phyloP scores from a whole-genome alignment of 2,888 invertebrate species.

The Acleris holmiana region DNA sequence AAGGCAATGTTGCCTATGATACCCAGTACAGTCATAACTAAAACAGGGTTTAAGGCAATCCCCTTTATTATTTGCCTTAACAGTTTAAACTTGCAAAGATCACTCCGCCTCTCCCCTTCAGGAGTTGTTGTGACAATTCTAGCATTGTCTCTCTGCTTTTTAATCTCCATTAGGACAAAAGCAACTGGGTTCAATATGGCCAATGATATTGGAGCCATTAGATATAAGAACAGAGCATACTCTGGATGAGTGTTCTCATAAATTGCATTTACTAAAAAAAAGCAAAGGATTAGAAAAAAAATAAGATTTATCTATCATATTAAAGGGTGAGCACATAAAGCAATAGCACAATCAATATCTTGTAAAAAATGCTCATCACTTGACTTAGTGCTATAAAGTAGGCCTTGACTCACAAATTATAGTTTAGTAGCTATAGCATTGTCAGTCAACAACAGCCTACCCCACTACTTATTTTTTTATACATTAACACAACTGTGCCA shows the following conservation, averaged over 20 bases:
- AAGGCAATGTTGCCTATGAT: constrained; percentile 93
- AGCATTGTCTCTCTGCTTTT: constrained; percentile 78
- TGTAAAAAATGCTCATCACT: too few species aligned
- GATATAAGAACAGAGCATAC: constrained; percentile 94
- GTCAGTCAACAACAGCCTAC: too few species aligned
- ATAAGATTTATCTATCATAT: constrained; percentile 3
- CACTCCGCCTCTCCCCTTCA: constrained; percentile 49
- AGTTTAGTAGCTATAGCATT: too few species aligned
- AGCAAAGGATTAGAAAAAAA: constrained; percentile 20
- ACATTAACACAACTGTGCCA: too few species aligned
- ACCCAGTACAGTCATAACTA: constrained; percentile 96
- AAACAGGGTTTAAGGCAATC: constrained; percentile 93
- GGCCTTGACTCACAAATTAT: too few species aligned
- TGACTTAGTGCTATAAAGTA: too few species aligned
- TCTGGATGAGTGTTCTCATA: constrained; percentile 94
- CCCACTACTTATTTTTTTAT: too few species aligned
- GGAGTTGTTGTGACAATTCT: constrained; percentile 48
- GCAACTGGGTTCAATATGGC: constrained; percentile 96
- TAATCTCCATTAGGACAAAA: constrained; percentile 94
- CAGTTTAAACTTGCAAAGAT: constrained; percentile 62
- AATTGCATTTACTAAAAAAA: constrained; percentile 90
- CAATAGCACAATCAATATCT: too few species aligned
- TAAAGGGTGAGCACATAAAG: too few species aligned
- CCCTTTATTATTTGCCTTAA: constrained; percentile 85
- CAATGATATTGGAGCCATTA: constrained; percentile 97